A percentile compares a stretch with the other conserved stretches of the same genome.
These are phyloP conservation scores for Drosophila bocqueti DNA, from an alignment of 1,140 invertebrate genomes.

Conservation along the genomic window DNA sequence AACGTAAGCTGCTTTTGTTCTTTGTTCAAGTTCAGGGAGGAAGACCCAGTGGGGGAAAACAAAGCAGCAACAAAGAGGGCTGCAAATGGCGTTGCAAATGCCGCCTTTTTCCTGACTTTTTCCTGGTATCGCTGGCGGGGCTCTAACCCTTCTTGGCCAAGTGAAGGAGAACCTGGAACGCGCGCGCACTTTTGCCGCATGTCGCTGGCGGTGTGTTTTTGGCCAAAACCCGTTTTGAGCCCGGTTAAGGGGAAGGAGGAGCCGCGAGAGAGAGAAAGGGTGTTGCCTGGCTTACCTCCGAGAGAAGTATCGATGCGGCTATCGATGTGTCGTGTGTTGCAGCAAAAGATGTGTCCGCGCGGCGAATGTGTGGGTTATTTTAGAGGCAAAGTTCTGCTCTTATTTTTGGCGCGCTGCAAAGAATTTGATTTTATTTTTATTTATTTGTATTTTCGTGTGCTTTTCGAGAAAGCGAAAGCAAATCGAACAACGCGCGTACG, in stretches of 20 bases:
- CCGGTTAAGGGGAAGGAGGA: slow-evolving; percentile 24
- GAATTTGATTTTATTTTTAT: slow-evolving; percentile 30
- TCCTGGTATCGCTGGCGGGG: slow-evolving; percentile 36
- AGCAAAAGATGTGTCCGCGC: slow-evolving; percentile 10
- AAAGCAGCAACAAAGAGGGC: slow-evolving; percentile 43
- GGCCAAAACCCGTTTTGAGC: slow-evolving; percentile 75
- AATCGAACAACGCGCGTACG: slow-evolving; percentile 42
- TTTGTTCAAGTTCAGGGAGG: slow-evolving; percentile 73
- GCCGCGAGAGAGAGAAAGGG: slow-evolving; percentile 13
- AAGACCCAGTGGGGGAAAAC: slow-evolving; percentile 29
- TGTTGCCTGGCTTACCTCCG: slow-evolving; percentile 36
- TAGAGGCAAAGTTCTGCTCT: slow-evolving; percentile 35
- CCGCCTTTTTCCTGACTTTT: slow-evolving; percentile 42
- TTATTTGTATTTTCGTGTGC: slow-evolving; percentile 2
- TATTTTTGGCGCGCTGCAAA: slow-evolving; percentile 56
- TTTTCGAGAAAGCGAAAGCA: slow-evolving; percentile 54
- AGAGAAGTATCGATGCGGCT: slow-evolving; percentile 30
- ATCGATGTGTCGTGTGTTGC: slow-evolving; percentile 3
- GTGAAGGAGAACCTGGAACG: slow-evolving; percentile 60
- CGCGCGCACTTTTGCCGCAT: slow-evolving; percentile 46
- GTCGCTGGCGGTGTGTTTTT: slow-evolving; percentile 54
- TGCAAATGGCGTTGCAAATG: slow-evolving; percentile 52
- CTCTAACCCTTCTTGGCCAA: slow-evolving; percentile 46
- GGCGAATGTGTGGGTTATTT: slow-evolving; percentile 15
- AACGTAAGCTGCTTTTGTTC: slow-evolving; percentile 65